These are phyloP conservation scores for Myotis myotis DNA, from an alignment of 2,797 vertebrate species.

Conservation along the genomic window DNA sequence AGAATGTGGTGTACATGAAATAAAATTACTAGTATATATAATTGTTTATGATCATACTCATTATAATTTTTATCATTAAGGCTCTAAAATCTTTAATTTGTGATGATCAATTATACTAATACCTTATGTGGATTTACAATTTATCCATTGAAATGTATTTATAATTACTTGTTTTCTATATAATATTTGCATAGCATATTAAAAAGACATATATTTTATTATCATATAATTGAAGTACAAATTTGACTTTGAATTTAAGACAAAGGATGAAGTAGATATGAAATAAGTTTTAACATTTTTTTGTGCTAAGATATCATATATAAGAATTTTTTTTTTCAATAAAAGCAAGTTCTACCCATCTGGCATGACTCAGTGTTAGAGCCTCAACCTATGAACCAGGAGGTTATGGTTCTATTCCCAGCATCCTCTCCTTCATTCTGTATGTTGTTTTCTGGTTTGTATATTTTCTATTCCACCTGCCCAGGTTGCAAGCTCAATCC, in stretches of 20 bases:
- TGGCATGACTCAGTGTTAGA: too few species aligned
- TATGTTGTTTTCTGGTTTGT: too few species aligned
- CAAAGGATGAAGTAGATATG: background rate
- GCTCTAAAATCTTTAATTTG: background rate
- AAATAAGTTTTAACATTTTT: background rate
- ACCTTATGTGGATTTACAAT: background rate
- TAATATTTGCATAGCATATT: background rate
- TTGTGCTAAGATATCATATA: background rate
- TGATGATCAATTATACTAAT: background rate
- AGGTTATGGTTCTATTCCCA: too few species aligned
- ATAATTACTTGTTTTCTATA: background rate
- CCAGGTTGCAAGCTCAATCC: too few species aligned
- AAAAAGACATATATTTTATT: background rate
- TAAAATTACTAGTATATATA: background rate
- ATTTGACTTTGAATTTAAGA: background rate
- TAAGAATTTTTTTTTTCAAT: background rate
- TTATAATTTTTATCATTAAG: background rate
- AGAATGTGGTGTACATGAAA: background rate
- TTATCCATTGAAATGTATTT: background rate
- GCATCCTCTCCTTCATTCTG: too few species aligned
- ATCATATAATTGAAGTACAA: background rate
- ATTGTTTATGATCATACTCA: background rate
- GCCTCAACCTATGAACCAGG: too few species aligned
- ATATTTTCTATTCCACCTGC: too few species aligned
- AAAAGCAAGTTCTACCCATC: background rate